Conservation (phyloP, 2,888 invertebrate species). For the Steromphala cineraria region DNA sequence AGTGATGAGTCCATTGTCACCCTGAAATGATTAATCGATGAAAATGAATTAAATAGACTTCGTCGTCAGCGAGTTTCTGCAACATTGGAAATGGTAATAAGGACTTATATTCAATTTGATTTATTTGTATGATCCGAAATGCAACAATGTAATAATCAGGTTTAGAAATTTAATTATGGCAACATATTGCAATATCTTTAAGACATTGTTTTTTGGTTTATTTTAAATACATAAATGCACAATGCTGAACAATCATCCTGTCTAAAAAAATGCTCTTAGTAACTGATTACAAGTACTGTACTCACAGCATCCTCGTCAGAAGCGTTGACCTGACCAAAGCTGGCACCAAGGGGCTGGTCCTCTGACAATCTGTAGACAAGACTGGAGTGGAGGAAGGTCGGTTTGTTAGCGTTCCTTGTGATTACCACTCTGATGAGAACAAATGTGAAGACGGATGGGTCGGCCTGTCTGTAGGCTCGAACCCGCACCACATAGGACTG, state of each 20-base stretch:
- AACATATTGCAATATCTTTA: too few species aligned
- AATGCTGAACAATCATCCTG: too few species aligned
- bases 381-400: slow-evolving; percentile 48
- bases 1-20: slow-evolving; percentile 56
- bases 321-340: slow-evolving; percentile 55
- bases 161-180: too few species aligned
- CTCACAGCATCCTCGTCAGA: slow-evolving; percentile 60
- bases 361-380: slow-evolving; percentile 52
- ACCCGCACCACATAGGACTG: slow-evolving; percentile 55
- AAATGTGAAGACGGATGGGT: slow-evolving; percentile 46
- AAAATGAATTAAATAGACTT: too few species aligned
- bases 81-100: too few species aligned
- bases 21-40: slow-evolving; percentile 39
- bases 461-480: slow-evolving; percentile 55
- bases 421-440: slow-evolving; percentile 57
- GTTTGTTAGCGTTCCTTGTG: slow-evolving; percentile 52
- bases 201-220: too few species aligned
- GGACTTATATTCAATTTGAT: too few species aligned
- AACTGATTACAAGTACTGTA: neutral
- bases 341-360: slow-evolving; percentile 48
- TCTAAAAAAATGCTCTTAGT: neutral
- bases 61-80: too few species aligned
- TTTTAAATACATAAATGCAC: too few species aligned
- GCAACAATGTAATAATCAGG: too few species aligned
- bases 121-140: too few species aligned